Conservation (phyloP, 2,888 invertebrate species). For the Buathra laborator region DNA sequence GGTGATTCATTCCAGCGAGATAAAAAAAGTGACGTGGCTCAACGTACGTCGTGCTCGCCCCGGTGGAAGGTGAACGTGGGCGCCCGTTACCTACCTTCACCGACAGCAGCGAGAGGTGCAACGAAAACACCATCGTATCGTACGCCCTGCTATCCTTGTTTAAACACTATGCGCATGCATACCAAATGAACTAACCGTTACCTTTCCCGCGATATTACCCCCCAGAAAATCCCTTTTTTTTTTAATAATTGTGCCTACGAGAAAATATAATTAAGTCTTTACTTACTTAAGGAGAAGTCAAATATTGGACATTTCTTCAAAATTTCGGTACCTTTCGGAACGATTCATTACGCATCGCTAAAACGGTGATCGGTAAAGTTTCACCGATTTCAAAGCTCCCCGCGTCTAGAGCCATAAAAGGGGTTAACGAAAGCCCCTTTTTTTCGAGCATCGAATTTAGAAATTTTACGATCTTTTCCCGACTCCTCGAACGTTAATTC, state of each 20-base stretch:
- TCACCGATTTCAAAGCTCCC: too few species aligned
- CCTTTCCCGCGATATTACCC: neutral
- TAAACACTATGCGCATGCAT: constrained; percentile 4
- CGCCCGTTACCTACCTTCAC: constrained; percentile 58
- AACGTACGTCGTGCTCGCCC: constrained; percentile 56
- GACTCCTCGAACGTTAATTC: neutral
- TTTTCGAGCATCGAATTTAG: neutral
- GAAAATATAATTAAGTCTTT: too few species aligned
- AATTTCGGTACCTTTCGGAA: too few species aligned
- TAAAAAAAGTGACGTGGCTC: constrained; percentile 67
- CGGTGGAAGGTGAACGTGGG: constrained; percentile 62
- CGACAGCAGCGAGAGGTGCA: constrained; percentile 44
- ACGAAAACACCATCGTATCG: constrained; percentile 4
- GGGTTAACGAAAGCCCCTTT: too few species aligned
- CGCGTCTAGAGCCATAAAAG: too few species aligned
- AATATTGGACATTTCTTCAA: too few species aligned
- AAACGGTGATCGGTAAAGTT: too few species aligned
- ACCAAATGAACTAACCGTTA: neutral
- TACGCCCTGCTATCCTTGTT: constrained; percentile 21
- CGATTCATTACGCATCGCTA: too few species aligned
- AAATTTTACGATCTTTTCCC: neutral
- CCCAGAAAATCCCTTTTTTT: neutral
- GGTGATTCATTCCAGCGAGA: constrained; percentile 78
- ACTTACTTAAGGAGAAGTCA: too few species aligned
- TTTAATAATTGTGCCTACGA: neutral